Evolutionary conservation across 1,140 invertebrate genomes (phyloP).

Genomic region (Onthophagus taurus): DNA sequence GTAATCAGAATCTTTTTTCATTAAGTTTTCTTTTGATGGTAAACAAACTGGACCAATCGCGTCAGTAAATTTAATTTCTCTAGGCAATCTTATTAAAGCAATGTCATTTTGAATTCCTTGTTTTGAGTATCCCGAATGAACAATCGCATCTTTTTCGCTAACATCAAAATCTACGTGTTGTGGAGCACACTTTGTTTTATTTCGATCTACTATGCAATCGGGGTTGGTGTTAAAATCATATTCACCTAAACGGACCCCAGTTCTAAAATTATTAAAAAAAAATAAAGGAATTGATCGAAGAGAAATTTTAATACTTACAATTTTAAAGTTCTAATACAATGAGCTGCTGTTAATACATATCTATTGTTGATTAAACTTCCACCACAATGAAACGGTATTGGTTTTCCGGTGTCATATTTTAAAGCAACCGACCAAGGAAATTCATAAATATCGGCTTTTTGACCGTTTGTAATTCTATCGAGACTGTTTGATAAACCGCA

Average conservation of each 20-base stretch:
- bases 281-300: background rate
- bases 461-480: constrained; percentile 46
- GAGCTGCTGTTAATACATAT: constrained; percentile 68
- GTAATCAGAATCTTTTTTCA: constrained; percentile 11
- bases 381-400: constrained; percentile 22
- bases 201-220: constrained; percentile 42
- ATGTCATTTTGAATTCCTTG: constrained; percentile 74
- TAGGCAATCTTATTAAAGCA: constrained; percentile 61
- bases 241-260: constrained; percentile 69
- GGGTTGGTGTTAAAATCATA: constrained; percentile 49
- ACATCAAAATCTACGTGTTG: constrained; percentile 37
- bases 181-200: constrained; percentile 32
- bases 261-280: constrained; percentile 49
- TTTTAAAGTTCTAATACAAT: constrained; percentile 57
- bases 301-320: background rate
- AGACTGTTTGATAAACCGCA: constrained; percentile 37
- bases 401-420: constrained; percentile 38
- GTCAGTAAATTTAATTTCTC: constrained; percentile 43
- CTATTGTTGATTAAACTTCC: constrained; percentile 65
- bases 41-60: constrained; percentile 63
- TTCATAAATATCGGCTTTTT: constrained; percentile 46
- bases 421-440: constrained; percentile 60
- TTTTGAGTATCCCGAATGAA: constrained; percentile 47
- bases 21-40: constrained; percentile 36
- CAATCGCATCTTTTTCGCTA: constrained; percentile 27